Evolutionary conservation across 2,113 vertebrate species (phyloP).

Genomic region (Corythoichthys intestinalis): DNA sequence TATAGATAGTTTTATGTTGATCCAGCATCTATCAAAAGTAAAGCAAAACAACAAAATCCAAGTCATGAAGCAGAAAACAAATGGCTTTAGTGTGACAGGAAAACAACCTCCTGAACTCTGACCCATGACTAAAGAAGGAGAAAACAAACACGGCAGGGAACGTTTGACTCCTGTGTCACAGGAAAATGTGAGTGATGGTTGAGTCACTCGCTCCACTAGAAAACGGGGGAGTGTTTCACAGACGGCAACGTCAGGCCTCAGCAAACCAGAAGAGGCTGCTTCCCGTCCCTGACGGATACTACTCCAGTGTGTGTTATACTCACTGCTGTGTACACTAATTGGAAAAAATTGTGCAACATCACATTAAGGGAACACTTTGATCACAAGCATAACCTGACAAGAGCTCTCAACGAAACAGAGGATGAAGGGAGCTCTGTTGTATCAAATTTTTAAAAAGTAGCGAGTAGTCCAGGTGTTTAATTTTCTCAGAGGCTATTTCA

Average conservation of each 20-base stretch:
- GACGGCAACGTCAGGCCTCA: conserved; percentile 19
- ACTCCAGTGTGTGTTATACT: neutral
- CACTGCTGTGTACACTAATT: neutral
- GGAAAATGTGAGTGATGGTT: conserved; percentile 13
- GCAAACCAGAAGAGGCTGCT: conserved; percentile 37
- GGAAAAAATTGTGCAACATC: neutral
- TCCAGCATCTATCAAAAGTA: conserved; percentile 73
- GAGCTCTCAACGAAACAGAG: conserved; percentile 46
- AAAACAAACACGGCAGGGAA: conserved; percentile 13
- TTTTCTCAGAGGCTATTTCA: conserved; percentile 56
- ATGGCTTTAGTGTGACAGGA: conserved; percentile 4
- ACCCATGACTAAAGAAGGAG: conserved; percentile 35
- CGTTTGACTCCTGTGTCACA: conserved; percentile 8
- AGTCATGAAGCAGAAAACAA: neutral
- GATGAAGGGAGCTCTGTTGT: conserved; percentile 19
- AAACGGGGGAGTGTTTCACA: conserved; percentile 25
- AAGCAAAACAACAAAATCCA: neutral
- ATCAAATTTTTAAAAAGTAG: conserved; percentile 55
- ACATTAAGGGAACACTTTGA: conserved; percentile 42
- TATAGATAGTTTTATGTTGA: conserved; percentile 82
- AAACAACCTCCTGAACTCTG: conserved; percentile 15
- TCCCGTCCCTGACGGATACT: conserved; percentile 38
- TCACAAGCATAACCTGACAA: conserved; percentile 43
- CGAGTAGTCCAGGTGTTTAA: conserved; percentile 47
- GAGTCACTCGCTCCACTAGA: conserved; percentile 35